A percentile compares a stretch with the other conserved stretches of the same genome.
These are phyloP conservation scores for Mamestra brassicae DNA, from an alignment of 2,888 invertebrate genomes.

Conservation along the genomic window DNA sequence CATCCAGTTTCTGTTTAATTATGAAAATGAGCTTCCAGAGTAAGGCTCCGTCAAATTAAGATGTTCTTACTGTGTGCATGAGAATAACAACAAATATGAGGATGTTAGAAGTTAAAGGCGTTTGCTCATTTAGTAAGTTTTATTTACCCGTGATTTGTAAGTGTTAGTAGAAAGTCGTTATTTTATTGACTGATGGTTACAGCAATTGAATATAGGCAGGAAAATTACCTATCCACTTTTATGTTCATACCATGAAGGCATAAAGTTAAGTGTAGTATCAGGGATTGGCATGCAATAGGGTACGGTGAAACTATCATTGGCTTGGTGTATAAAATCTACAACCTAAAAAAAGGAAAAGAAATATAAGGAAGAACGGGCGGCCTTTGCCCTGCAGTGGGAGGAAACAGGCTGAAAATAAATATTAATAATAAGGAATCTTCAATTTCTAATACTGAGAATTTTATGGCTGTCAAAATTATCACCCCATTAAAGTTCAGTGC, in stretches of 20 bases:
- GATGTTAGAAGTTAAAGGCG: constrained; percentile 58
- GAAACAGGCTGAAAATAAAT: too few relatives aligned
- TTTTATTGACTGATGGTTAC: constrained; percentile 25
- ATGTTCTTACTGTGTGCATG: constrained; percentile 65
- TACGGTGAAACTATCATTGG: background rate
- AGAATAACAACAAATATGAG: constrained; percentile 66
- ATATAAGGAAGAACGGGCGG: background rate
- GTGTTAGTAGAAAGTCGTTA: constrained; percentile 40
- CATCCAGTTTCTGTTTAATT: background rate
- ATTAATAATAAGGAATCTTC: background rate
- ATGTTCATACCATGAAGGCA: background rate
- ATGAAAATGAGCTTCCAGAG: constrained; percentile 24
- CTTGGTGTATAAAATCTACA: background rate
- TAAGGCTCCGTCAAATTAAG: constrained; percentile 66
- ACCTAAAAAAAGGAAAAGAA: background rate
- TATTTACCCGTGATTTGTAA: constrained; percentile 47
- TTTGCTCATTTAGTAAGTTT: constrained; percentile 48
- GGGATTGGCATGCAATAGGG: background rate
- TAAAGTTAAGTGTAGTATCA: background rate
- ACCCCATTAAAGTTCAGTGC: background rate
- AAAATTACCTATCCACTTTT: background rate
- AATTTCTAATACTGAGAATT: constrained; percentile 4
- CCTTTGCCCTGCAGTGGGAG: too few relatives aligned
- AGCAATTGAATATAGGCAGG: constrained; percentile 14
- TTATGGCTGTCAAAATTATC: background rate